A percentile compares a stretch with the other conserved stretches of the same genome.
Evolutionary conservation across 2,888 invertebrate genomes (phyloP).

Genomic region (Priocnemis perturbator): DNA sequence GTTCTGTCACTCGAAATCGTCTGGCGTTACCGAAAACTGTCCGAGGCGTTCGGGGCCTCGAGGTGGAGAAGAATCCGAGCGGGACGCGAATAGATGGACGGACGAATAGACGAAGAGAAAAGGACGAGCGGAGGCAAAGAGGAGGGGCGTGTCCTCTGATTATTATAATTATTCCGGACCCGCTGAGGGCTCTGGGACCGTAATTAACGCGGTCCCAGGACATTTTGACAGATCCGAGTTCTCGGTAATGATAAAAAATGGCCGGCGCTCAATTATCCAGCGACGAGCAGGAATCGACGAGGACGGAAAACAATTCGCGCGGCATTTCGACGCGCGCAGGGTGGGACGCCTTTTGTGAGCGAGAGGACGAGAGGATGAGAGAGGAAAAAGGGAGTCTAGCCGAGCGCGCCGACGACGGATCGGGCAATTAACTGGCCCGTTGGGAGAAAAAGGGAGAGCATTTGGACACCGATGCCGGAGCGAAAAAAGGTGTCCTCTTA

Average conservation of each 20-base stretch:
- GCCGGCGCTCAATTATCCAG: constrained; percentile 57
- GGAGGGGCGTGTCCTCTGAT: constrained; percentile 70
- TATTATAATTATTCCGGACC: constrained; percentile 74
- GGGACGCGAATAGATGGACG: too few species aligned
- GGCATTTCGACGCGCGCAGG: constrained; percentile 18
- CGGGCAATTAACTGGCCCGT: constrained; percentile 2
- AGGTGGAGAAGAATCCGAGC: too few species aligned
- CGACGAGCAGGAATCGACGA: constrained; percentile 32
- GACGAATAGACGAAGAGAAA: constrained; percentile 41
- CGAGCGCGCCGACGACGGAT: constrained; percentile 5
- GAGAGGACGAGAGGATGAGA: not conserved
- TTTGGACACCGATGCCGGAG: too few species aligned
- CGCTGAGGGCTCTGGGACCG: constrained; percentile 59
- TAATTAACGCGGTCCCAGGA: constrained; percentile 73
- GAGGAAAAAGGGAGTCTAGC: too few species aligned
- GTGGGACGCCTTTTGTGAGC: constrained; percentile 12
- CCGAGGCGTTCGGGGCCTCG: not conserved
- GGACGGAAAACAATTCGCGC: constrained; percentile 45
- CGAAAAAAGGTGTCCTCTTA: too few species aligned
- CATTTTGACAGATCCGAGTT: constrained; percentile 75
- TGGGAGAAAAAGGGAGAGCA: not conserved
- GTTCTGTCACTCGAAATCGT: too few species aligned
- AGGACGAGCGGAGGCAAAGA: constrained; percentile 7
- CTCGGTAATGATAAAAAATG: constrained; percentile 72
- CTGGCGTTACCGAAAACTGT: constrained; percentile 6